Conservation (phyloP, 2,113 vertebrate species). For the Phrynosoma blainvillii region DNA sequence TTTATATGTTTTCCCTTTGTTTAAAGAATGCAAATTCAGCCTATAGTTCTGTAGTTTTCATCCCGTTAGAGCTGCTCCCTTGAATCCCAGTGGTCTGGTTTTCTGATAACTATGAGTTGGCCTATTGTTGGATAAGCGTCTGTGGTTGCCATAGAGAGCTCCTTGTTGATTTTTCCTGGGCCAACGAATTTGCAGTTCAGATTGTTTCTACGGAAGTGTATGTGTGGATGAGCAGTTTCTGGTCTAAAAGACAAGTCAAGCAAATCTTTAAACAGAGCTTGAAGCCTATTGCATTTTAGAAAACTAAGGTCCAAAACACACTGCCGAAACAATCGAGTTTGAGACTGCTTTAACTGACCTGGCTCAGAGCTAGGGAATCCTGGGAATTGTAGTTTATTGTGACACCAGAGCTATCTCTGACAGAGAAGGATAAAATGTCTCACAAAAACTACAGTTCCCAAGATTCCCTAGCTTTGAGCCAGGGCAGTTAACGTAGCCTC, state of each 20-base stretch:
- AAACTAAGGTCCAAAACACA: not conserved
- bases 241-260: too few relatives aligned
- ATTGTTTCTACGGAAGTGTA: not conserved
- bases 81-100: not conserved
- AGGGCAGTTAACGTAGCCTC: too few relatives aligned
- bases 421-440: too few relatives aligned
- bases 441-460: too few relatives aligned
- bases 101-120: not conserved
- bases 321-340: too few relatives aligned
- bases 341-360: too few relatives aligned
- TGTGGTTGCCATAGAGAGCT: constrained; percentile 40
- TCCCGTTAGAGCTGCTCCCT: not conserved
- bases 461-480: too few relatives aligned
- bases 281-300: not conserved
- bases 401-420: too few relatives aligned
- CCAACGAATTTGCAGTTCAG: not conserved
- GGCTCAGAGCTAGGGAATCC: too few relatives aligned
- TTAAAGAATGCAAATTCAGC: not conserved
- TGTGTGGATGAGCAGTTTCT: not conserved
- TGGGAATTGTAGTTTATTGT: too few relatives aligned
- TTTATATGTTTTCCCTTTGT: too few relatives aligned
- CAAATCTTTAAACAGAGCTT: not conserved
- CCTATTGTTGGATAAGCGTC: fast-evolving
- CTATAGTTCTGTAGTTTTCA: not conserved
- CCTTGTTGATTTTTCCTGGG: constrained; percentile 38